Evolutionary conservation across 2,797 vertebrate genomes (phyloP), one percentile per base, ranked within the genome.

Genomic region (Phalloptychus januarius): DNA sequence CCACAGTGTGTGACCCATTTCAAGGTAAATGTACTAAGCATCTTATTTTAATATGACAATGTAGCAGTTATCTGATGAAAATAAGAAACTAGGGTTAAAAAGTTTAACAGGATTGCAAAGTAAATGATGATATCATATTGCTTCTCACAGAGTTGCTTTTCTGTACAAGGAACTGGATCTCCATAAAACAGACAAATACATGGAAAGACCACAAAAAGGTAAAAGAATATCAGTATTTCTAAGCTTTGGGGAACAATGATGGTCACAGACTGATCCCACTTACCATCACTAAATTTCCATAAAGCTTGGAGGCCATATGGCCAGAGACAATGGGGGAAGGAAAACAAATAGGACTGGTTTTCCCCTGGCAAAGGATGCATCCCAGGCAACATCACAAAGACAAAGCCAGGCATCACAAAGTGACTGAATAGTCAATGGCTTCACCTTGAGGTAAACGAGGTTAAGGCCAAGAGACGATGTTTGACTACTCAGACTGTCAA

Each of bases 391-490:
- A 87, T 79, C 80, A 88, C 72, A 76, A 89, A 80, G 79, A 84
- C 86, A 93, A 90, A 92, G 83, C 88, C 82, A 85, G 72, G 86
- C 90, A 90, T 91, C 80, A 80, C 83, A 54, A 86, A 91, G 88
- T 73, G 86, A 79, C 91, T 89, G 91, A 94, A 94, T 91, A 92
- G 87, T 84, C 83, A 81, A 91, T 88, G 87, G 90, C 86, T 92
- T 94, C 84, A 90, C 86, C 82, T 90, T 88, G 85, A 86, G 84
- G 81, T 65, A 84, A 75, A 76, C 74, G 40, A 16, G 65, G 40
- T 40, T 76, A 28, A 31, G 89, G 70, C 75, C 80, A 79, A 73
- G 38, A 75, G 82, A 85, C 79, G 74, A 85, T 48, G 86, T 86
- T 85, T 88, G 86, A 87, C 83, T 71, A 56, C 85, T 73, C 76